These are phyloP conservation scores for Vanacampus margaritifer DNA, from an alignment of 2,113 vertebrate genomes.

Conservation along the genomic window DNA sequence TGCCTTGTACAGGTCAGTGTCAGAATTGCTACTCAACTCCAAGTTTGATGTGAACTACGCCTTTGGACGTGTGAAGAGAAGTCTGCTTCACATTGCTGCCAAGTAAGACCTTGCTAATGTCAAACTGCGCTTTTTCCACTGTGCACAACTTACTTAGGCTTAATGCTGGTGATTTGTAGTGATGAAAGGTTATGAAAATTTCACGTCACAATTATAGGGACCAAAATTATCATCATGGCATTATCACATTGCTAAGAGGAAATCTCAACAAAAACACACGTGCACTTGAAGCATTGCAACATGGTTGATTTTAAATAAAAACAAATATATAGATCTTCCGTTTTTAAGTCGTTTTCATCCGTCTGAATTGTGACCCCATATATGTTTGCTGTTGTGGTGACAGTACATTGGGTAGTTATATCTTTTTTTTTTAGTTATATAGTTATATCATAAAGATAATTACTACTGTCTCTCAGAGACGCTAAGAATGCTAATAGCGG, in stretches of 20 bases:
- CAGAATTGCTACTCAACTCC: slow-evolving; percentile 94
- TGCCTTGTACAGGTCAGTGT: slow-evolving; percentile 82
- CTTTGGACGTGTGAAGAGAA: slow-evolving; percentile 97
- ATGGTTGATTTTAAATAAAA: not conserved
- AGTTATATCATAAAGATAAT: no score
- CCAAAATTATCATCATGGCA: not conserved
- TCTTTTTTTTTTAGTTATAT: no score
- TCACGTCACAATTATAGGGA: not conserved
- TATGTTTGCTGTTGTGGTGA: no score
- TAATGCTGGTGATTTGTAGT: not conserved
- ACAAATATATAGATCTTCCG: not conserved
- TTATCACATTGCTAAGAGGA: not conserved
- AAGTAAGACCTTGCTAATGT: slow-evolving; percentile 79
- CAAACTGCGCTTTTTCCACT: not conserved
- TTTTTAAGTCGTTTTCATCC: no score
- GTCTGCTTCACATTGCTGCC: slow-evolving; percentile 96
- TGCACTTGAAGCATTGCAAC: not conserved
- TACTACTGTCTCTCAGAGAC: no score
- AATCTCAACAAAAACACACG: not conserved
- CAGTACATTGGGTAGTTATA: no score
- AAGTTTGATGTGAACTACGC: slow-evolving; percentile 99
- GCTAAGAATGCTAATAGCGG: no score
- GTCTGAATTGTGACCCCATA: no score
- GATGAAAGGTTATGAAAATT: not conserved
- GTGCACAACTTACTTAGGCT: no score